These are phyloP conservation scores for Ichneumoninae sp. DNA, from an alignment of 2,888 invertebrate species.

Conservation along the genomic window DNA sequence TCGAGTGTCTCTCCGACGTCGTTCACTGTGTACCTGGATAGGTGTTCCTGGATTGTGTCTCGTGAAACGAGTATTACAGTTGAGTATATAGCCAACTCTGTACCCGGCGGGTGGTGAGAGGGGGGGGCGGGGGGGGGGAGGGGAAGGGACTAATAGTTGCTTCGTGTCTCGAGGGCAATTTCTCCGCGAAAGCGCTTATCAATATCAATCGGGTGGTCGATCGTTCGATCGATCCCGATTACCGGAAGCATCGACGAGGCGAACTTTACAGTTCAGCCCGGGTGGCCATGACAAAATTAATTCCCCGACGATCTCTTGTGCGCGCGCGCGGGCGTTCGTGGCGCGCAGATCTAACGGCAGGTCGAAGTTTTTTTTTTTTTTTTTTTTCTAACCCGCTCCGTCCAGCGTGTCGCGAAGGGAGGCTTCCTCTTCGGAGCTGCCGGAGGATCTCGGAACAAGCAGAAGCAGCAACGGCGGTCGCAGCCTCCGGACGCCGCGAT, in stretches of 20 bases:
- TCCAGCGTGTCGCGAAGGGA: slow-evolving; percentile 24
- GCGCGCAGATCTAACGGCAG: slow-evolving; percentile 19
- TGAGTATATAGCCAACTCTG: slow-evolving; percentile 13
- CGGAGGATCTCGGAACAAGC: slow-evolving; percentile 6
- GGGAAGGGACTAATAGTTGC: not conserved
- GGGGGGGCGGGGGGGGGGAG: too few relatives aligned
- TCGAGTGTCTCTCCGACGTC: slow-evolving; percentile 27
- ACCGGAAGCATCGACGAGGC: slow-evolving; percentile 58
- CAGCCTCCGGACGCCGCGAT: slow-evolving; percentile 71
- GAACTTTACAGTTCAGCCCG: slow-evolving; percentile 7
- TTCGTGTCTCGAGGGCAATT: slow-evolving; percentile 68
- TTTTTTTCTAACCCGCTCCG: not conserved
- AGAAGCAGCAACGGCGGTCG: slow-evolving; percentile 46
- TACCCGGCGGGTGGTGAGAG: not conserved
- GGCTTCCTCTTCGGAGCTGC: slow-evolving; percentile 10
- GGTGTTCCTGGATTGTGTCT: slow-evolving; percentile 45
- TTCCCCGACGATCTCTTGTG: slow-evolving; percentile 56
- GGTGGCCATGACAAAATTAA: slow-evolving; percentile 63
- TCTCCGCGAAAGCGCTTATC: slow-evolving; percentile 75
- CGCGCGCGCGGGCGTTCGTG: not conserved
- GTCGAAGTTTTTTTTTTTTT: not conserved
- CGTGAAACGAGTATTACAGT: slow-evolving; percentile 58
- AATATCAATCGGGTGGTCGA: slow-evolving; percentile 69
- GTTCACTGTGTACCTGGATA: not conserved
- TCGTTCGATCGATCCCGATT: slow-evolving; percentile 69